These are phyloP conservation scores for Drosophila asahinai DNA, from an alignment of 1,140 invertebrate species.

Conservation along the genomic window DNA sequence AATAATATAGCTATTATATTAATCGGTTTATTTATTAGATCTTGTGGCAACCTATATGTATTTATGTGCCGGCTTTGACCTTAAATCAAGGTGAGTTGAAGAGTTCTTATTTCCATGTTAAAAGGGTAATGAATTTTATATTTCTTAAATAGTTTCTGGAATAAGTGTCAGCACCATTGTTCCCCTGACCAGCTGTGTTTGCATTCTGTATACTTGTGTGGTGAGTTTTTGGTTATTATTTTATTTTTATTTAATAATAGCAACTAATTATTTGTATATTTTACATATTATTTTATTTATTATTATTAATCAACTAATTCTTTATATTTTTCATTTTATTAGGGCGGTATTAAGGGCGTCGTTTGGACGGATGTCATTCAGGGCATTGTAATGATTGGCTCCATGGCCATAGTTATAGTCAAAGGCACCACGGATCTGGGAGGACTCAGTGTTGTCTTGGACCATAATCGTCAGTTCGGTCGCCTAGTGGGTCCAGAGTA, in stretches of 20 bases:
- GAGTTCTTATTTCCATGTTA: too few relatives aligned
- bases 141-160: conserved; percentile 88
- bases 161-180: conserved; percentile 89
- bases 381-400: conserved; percentile 91
- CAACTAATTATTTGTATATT: too few relatives aligned
- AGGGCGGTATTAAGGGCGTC: conserved; percentile 94
- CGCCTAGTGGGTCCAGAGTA: conserved; percentile 93
- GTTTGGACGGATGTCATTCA: conserved; percentile 95
- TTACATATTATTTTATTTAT: too few relatives aligned
- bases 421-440: conserved; percentile 93
- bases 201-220: conserved; percentile 92
- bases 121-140: neutral
- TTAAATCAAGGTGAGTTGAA: conserved; percentile 90
- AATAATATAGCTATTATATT: neutral
- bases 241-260: too few relatives aligned
- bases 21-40: conserved; percentile 75
- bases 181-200: conserved; percentile 90
- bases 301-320: too few relatives aligned
- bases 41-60: conserved; percentile 89
- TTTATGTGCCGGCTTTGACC: conserved; percentile 93
- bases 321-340: too few relatives aligned
- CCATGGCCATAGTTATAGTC: conserved; percentile 91
- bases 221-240: conserved; percentile 86
- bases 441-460: conserved; percentile 90
- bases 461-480: conserved; percentile 89